These are phyloP conservation scores for Steatornis caripensis DNA, from an alignment of 2,113 vertebrate genomes.

Conservation along the genomic window DNA sequence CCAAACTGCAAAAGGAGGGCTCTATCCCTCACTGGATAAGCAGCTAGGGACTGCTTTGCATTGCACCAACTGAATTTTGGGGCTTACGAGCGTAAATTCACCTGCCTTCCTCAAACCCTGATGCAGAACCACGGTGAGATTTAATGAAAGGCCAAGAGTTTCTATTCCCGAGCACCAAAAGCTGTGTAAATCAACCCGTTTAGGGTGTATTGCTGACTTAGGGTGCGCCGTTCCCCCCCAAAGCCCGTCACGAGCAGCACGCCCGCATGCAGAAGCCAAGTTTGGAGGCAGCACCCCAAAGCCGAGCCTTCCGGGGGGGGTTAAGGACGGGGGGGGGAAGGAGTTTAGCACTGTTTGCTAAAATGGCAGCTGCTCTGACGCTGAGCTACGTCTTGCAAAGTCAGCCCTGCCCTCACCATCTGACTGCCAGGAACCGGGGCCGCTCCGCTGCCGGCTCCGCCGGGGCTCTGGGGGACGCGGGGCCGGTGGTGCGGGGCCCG, in stretches of 20 bases:
- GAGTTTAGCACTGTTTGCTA: background rate
- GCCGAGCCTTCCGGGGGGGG: background rate
- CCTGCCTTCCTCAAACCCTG: background rate
- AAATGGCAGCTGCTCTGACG: slow-evolving; percentile 62
- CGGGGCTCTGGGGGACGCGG: background rate
- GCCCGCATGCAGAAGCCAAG: background rate
- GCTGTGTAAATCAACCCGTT: background rate
- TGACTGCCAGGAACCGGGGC: background rate
- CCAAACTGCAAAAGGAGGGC: background rate
- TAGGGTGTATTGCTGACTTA: background rate
- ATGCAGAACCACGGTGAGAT: background rate
- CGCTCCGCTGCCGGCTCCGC: background rate
- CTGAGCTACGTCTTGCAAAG: slow-evolving; percentile 8
- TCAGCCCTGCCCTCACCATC: slow-evolving; percentile 48
- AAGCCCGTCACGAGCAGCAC: background rate
- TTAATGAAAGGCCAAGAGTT: background rate
- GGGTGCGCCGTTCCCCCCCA: background rate
- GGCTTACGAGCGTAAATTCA: background rate
- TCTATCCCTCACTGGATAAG: fast-evolving
- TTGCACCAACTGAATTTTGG: fast-evolving
- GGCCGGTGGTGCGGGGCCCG: too few relatives aligned
- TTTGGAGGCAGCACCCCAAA: background rate
- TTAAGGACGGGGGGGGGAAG: too few relatives aligned
- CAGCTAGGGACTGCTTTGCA: background rate
- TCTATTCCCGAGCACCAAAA: background rate